phyloP scores from a whole-genome alignment of 2,888 invertebrate species.

The Chymomyza amoena region DNA sequence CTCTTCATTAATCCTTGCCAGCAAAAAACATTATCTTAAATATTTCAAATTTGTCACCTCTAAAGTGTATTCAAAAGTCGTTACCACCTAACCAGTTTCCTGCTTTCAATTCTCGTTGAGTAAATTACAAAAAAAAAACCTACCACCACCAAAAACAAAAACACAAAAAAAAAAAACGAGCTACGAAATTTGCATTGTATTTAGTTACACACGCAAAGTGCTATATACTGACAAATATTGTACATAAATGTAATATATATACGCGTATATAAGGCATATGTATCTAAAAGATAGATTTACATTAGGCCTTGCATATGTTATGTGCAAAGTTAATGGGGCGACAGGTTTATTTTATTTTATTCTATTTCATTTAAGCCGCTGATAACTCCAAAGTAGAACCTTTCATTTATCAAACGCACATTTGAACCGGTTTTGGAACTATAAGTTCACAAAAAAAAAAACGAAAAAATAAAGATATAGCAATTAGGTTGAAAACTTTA shows the following conservation, averaged over 20 bases:
- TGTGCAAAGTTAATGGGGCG: not conserved
- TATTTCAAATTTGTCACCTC: too few relatives aligned
- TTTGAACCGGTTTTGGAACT: not conserved
- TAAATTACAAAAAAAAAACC: slow-evolving; percentile 30
- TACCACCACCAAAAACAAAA: not conserved
- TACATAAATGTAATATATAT: not conserved
- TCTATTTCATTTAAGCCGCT: not conserved
- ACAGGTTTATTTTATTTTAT: not conserved
- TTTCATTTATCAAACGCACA: not conserved
- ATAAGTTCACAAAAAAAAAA: not conserved
- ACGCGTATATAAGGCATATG: slow-evolving; percentile 1
- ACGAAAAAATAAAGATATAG: not conserved
- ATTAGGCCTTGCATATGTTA: not conserved
- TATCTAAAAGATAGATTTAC: slow-evolving; percentile 21
- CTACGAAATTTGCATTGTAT: slow-evolving; percentile 67
- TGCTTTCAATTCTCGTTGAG: slow-evolving; percentile 47
- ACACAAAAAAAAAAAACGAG: not conserved
- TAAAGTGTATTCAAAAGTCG: slow-evolving; percentile 31
- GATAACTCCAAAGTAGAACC: not conserved
- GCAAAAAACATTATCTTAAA: too few relatives aligned
- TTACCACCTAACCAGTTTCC: slow-evolving; percentile 25
- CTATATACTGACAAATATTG: slow-evolving; percentile 4
- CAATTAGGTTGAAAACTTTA: not conserved
- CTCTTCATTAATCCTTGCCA: too few relatives aligned
- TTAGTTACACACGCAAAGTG: slow-evolving; percentile 67